phyloP scores from a whole-genome alignment of 1,140 invertebrate species.

The Ephestia elutella region DNA sequence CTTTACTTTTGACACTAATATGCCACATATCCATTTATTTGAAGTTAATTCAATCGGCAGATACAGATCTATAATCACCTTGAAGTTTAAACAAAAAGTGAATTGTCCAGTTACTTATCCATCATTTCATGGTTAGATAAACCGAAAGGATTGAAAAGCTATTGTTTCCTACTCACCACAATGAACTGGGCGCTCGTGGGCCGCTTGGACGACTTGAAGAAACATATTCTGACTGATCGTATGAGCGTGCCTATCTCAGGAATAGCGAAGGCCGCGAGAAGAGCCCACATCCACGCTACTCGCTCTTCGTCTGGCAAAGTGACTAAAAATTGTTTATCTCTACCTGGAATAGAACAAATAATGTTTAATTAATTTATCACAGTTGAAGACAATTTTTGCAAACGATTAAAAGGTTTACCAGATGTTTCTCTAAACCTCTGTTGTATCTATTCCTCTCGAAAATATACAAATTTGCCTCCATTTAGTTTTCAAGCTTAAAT shows the following conservation, averaged over 20 bases:
- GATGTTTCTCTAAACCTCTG: too few relatives aligned
- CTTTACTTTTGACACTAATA: too few relatives aligned
- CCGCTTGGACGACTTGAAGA: slow-evolving; percentile 89
- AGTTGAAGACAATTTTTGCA: too few relatives aligned
- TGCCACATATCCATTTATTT: too few relatives aligned
- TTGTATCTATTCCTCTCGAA: too few relatives aligned
- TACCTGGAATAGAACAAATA: slow-evolving; percentile 74
- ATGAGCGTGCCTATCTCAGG: slow-evolving; percentile 92
- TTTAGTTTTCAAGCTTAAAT: too few relatives aligned
- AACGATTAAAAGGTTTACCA: too few relatives aligned
- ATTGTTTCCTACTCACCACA: slow-evolving; percentile 48
- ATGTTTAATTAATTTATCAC: background rate
- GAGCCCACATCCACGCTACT: slow-evolving; percentile 94
- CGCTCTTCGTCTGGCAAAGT: slow-evolving; percentile 86
- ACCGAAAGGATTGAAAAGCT: background rate
- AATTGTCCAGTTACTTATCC: background rate
- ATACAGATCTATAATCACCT: background rate
- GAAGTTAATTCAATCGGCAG: background rate
- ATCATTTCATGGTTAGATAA: slow-evolving; percentile 7
- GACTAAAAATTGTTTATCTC: slow-evolving; percentile 87
- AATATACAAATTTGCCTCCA: too few relatives aligned
- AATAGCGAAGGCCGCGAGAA: slow-evolving; percentile 89
- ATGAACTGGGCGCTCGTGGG: slow-evolving; percentile 79
- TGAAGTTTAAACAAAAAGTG: background rate
- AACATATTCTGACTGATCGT: slow-evolving; percentile 88